Conservation (phyloP, 2,113 vertebrate genomes). For the Elachura formosa region DNA sequence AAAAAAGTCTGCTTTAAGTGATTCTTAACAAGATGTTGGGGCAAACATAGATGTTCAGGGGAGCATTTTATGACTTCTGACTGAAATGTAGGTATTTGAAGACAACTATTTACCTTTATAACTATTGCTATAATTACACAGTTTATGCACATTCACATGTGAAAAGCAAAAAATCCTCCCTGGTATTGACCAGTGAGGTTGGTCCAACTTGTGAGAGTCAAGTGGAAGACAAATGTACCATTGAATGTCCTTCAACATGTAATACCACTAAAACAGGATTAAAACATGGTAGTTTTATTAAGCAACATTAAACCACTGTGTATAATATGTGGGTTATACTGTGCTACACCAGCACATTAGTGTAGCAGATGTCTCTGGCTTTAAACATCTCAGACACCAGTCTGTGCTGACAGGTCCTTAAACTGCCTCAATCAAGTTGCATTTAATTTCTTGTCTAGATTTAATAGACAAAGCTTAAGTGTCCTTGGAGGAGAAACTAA, state of each 20-base stretch:
- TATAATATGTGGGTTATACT: background rate
- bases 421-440: background rate
- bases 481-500: background rate
- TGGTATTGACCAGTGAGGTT: background rate
- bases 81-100: background rate
- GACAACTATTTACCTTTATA: background rate
- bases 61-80: background rate
- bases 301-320: background rate
- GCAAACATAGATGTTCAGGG: background rate
- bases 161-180: background rate
- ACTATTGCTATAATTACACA: background rate
- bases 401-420: background rate
- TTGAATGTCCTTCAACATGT: background rate
- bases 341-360: background rate
- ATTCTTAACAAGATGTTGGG: background rate
- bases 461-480: background rate
- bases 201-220: background rate
- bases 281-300: background rate
- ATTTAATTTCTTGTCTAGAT: background rate
- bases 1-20: background rate
- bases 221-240: background rate
- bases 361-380: background rate
- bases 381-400: background rate
- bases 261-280: background rate
- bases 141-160: background rate